Conservation (phyloP, 2,113 vertebrate species). For the Microcebus ravelobensis region DNA sequence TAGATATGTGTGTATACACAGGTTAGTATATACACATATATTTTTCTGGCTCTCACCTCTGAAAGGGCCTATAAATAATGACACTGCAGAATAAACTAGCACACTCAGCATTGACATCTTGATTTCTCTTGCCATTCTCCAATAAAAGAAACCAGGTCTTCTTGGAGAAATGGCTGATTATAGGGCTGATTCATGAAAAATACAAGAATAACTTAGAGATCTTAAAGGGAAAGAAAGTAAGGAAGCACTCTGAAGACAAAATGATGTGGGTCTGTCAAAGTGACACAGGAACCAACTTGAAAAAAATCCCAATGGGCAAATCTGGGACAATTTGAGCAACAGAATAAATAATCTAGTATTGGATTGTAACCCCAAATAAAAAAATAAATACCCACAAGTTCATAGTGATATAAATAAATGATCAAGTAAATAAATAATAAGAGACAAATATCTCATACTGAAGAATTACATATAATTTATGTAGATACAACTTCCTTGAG, state of each 20-base stretch:
- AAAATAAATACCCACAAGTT: background rate
- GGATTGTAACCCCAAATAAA: background rate
- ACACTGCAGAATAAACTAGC: background rate
- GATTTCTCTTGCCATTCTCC: background rate
- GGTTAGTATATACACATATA: too few species aligned
- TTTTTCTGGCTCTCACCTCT: background rate
- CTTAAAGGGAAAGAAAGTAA: background rate
- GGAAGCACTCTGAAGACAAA: background rate
- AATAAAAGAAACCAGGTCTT: background rate
- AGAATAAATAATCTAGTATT: background rate
- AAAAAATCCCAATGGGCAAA: background rate
- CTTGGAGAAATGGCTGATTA: background rate
- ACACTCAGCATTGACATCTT: background rate
- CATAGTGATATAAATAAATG: background rate
- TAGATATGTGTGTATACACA: too few species aligned
- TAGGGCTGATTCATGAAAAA: background rate
- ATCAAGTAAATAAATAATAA: background rate
- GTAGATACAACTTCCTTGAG: background rate
- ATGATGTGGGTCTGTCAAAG: background rate
- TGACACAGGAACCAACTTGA: background rate
- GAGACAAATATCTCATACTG: background rate
- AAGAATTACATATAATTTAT: background rate
- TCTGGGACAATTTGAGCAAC: background rate
- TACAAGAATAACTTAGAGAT: background rate
- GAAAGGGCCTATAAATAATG: background rate